Percentiles rank a stretch among this genome's conserved stretches.
These are phyloP conservation scores for Cyanoramphus novaezelandiae DNA, from an alignment of 2,113 vertebrate genomes.

Conservation along the genomic window DNA sequence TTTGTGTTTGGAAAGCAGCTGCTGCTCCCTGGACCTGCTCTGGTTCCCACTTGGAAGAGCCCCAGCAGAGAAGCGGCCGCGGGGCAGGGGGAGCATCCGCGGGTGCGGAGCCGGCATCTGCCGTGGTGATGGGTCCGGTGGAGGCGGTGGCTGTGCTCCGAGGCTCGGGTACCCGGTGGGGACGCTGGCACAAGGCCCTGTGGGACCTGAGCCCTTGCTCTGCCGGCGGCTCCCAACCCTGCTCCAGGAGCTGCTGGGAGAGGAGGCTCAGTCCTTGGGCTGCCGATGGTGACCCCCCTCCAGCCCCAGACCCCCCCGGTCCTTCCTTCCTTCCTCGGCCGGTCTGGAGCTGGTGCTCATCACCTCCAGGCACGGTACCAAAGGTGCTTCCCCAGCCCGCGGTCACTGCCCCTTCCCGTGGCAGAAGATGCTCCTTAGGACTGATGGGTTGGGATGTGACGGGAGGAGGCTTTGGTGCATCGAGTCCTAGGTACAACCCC, in stretches of 20 bases:
- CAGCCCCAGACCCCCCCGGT: neutral
- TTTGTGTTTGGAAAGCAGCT: neutral
- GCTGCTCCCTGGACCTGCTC: fast-evolving
- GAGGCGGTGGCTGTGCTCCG: fast-evolving
- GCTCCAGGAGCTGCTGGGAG: neutral
- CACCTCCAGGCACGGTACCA: fast-evolving
- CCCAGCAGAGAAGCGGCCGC: neutral
- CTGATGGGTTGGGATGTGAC: neutral
- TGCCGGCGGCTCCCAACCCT: neutral
- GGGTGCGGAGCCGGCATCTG: neutral
- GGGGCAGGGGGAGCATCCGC: neutral
- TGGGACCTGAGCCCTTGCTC: fast-evolving
- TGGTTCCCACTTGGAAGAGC: neutral
- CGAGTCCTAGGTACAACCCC: fast-evolving
- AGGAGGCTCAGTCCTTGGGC: neutral
- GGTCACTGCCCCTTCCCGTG: neutral
- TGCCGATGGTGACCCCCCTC: neutral
- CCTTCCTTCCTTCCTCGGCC: neutral
- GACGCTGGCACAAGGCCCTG: neutral
- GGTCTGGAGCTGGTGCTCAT: neutral
- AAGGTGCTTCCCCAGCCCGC: fast-evolving
- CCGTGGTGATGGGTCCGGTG: fast-evolving
- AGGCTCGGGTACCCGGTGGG: no score
- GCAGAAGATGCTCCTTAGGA: neutral
- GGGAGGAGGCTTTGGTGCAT: neutral